Evolutionary conservation across 2,888 invertebrate genomes (phyloP).

Genomic region (Tipula vernalis): DNA sequence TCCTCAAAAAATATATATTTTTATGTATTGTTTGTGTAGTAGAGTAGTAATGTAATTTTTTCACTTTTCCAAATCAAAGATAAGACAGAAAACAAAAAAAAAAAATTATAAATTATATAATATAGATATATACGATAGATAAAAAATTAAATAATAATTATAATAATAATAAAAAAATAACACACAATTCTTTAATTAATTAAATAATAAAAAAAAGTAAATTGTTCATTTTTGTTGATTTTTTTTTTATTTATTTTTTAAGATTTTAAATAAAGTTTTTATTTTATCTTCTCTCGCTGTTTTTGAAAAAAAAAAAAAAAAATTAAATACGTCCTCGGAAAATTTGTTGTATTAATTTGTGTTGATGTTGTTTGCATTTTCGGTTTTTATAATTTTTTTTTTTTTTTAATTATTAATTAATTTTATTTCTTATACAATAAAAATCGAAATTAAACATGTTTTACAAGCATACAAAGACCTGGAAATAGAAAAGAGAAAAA

Average conservation of each 20-base stretch:
- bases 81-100: not conserved
- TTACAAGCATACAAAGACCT: not conserved
- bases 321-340: not conserved
- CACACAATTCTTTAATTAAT: not conserved
- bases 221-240: slow-evolving; percentile 4
- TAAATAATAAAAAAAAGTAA: not conserved
- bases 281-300: slow-evolving; percentile 5
- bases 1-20: not conserved
- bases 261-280: not conserved
- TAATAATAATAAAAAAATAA: not conserved
- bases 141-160: not conserved
- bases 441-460: slow-evolving; percentile 8
- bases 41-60: not conserved
- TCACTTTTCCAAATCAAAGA: not conserved
- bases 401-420: slow-evolving; percentile 5
- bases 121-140: not conserved
- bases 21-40: too few relatives aligned
- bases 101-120: not conserved
- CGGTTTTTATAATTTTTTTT: not conserved
- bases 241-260: not conserved
- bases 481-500: not conserved
- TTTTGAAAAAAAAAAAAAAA: not conserved
- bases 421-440: slow-evolving; percentile 8
- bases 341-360: not conserved
- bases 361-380: not conserved